Evolutionary conservation across 2,113 vertebrate genomes (phyloP).

Genomic region (Phainopepla nitens): DNA sequence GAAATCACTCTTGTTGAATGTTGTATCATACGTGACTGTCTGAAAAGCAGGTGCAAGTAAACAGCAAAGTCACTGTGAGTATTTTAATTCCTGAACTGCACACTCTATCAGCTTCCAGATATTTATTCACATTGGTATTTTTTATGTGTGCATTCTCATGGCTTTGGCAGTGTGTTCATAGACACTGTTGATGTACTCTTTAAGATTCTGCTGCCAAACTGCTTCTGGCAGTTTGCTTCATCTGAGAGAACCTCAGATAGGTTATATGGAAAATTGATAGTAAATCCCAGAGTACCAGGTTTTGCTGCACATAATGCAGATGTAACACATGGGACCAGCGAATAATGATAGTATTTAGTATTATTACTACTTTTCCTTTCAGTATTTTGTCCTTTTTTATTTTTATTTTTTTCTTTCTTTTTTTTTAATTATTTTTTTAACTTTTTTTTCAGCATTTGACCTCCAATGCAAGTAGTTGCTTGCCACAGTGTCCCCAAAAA

Average conservation of each 20-base stretch:
- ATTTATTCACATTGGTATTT: background rate
- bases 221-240: background rate
- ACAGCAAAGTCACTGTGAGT: background rate
- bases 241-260: background rate
- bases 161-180: background rate
- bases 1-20: background rate
- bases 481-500: background rate
- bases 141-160: background rate
- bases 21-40: background rate
- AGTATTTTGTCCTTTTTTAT: background rate
- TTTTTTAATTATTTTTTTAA: background rate
- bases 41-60: background rate
- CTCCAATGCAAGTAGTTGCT: background rate
- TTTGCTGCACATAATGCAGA: background rate
- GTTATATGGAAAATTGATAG: background rate
- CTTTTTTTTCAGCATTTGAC: background rate
- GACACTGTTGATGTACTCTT: background rate
- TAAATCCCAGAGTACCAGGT: background rate
- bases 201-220: background rate
- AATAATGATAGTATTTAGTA: background rate
- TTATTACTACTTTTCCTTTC: background rate
- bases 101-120: background rate
- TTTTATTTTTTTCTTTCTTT: rapidly evolving
- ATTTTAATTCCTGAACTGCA: background rate
- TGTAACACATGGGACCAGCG: background rate